Base-by-base conservation (phyloP, 2,888 invertebrate genomes). In the Dusona sp. region DNA sequence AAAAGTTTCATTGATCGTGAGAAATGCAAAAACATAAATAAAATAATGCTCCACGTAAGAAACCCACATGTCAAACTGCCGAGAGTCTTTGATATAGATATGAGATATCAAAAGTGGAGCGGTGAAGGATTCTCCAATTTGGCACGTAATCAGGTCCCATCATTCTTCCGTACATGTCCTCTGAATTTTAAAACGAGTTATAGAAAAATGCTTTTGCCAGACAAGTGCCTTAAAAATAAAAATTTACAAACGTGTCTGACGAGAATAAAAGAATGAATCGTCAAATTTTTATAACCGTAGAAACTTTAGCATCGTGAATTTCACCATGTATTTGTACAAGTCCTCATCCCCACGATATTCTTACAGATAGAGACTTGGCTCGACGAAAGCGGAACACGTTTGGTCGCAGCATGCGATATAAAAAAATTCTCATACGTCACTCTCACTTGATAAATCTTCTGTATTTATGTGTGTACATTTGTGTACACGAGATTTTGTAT, bases 341-440 rank as follows among this genome's bases (percentile, higher is more conserved):
- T 19, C n/a, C n/a, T n/a, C n/a, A n/a, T 36, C 61, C 29, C 19
- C 29, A 22, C 19, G 61, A 75, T 54, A 54, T 81, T 38, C 29
- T 61, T 29, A 13, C 7, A 22, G 29, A 25, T 13, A 45, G 9
- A 25, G 25, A 42, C 74, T n/a, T 25, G 48, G n/a, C 48, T 70
- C 74, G 73, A 85, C 42, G 82, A 85, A 85, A 85, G 77, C 78
- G 73, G 65, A 78, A 81, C 73, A 36, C 48, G 45, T 77, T 73
- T 64, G 11, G 19, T 42, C 61, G 75, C 8, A 25, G 65, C 29
- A 25, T 48, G 64, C 73, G 33, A 73, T 68, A 61, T 51, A 75
- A 80, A 61, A 36, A 29, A 22, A 42, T 29, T 65, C 67, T 36
- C 77, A 68, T 57, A 29, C 65, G 72, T 79, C 74, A 75, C 74